Evolutionary conservation across 2,797 vertebrate genomes (phyloP).

Genomic region (Danio kyathit): DNA sequence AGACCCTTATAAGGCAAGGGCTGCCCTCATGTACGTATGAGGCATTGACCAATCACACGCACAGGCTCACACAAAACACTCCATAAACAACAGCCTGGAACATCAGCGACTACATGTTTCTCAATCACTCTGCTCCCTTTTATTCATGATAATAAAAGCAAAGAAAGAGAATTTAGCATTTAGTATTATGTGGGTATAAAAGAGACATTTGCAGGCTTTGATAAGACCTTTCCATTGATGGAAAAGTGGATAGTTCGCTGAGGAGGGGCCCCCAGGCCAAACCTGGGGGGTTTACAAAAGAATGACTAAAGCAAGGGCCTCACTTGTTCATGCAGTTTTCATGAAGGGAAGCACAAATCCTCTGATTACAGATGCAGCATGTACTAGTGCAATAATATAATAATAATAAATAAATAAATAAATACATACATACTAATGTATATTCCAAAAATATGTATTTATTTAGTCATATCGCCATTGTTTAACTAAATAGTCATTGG

Average conservation of each 20-base stretch:
- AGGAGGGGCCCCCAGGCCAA: constrained; percentile 14
- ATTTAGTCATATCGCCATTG: background rate
- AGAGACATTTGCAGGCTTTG: constrained; percentile 45
- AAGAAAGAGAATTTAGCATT: background rate
- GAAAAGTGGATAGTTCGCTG: constrained; percentile 27
- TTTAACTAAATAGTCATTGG: too few species aligned
- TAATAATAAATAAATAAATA: too few species aligned
- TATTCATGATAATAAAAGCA: constrained; percentile 68
- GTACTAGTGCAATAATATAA: background rate
- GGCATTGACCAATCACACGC: constrained; percentile 36
- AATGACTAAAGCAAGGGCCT: constrained; percentile 44
- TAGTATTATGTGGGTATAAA: constrained; percentile 9
- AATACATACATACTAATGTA: too few species aligned
- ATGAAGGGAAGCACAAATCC: background rate
- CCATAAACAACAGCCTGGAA: constrained; percentile 64
- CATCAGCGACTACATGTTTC: constrained; percentile 80
- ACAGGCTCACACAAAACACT: constrained; percentile 45
- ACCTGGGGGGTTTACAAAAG: constrained; percentile 43
- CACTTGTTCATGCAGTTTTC: background rate
- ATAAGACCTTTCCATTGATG: constrained; percentile 45
- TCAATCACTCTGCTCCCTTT: constrained; percentile 69
- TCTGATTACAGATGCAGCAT: constrained; percentile 10
- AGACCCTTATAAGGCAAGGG: constrained; percentile 71
- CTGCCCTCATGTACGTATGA: constrained; percentile 30
- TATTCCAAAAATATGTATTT: background rate